Percentiles rank a stretch among this genome's conserved stretches.
Conservation (phyloP, 2,797 vertebrate genomes). For the Eutrigla gurnardus region DNA sequence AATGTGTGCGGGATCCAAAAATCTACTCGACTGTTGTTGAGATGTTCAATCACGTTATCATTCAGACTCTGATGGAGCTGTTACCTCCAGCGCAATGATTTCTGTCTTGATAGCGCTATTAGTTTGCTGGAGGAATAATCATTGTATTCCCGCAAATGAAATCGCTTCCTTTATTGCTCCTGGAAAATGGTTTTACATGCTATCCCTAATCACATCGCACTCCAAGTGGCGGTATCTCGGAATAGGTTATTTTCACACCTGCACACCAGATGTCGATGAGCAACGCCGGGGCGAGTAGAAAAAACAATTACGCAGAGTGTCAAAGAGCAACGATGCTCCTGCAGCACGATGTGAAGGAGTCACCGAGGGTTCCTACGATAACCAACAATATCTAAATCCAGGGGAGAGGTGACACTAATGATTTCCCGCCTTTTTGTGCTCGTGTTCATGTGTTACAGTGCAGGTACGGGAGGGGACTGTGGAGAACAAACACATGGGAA, state of each 20-base stretch:
- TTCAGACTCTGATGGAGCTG: constrained; percentile 61
- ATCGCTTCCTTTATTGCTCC: constrained; percentile 73
- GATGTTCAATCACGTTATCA: constrained; percentile 49
- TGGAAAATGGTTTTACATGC: constrained; percentile 69
- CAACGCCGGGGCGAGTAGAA: constrained; percentile 47
- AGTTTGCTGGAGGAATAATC: constrained; percentile 68
- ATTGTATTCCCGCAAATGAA: constrained; percentile 69
- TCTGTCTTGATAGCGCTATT: constrained; percentile 76
- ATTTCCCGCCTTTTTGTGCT: constrained; percentile 14
- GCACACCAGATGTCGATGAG: constrained; percentile 49
- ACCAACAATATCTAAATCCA: constrained; percentile 62
- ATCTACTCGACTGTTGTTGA: constrained; percentile 15
- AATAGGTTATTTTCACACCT: constrained; percentile 65
- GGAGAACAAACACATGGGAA: constrained; percentile 9
- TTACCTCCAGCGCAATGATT: constrained; percentile 72
- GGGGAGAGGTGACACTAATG: constrained; percentile 52
- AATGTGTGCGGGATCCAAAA: constrained; percentile 7
- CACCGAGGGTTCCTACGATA: constrained; percentile 57
- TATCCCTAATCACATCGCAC: constrained; percentile 60
- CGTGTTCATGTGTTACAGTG: too few species aligned
- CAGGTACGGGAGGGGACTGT: neutral
- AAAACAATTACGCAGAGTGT: constrained; percentile 64
- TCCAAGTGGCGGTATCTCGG: constrained; percentile 45
- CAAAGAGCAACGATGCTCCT: constrained; percentile 50
- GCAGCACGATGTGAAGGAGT: constrained; percentile 41